phyloP scores from a whole-genome alignment of 2,888 invertebrate genomes.

The Stenoptilia bipunctidactyla region DNA sequence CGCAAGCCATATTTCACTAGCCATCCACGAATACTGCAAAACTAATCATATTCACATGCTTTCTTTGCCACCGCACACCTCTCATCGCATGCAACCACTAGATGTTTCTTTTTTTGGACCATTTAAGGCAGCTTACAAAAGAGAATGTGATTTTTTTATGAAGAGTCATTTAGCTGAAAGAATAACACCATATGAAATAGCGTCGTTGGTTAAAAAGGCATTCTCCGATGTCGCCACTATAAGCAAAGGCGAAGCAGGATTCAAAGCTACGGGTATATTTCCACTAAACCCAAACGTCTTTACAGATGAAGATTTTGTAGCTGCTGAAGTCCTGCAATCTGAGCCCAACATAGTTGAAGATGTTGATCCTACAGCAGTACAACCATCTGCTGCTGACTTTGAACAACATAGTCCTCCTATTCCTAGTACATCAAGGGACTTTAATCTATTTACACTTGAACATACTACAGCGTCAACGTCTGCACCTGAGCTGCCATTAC shows the following conservation, averaged over 20 bases:
- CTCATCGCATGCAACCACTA: constrained; percentile 19
- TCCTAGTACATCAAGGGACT: constrained; percentile 11
- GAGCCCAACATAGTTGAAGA: constrained; percentile 3
- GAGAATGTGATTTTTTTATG: constrained; percentile 24
- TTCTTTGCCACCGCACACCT: constrained; percentile 18
- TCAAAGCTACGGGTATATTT: constrained; percentile 25
- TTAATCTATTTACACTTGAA: constrained; percentile 5
- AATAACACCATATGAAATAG: constrained; percentile 25
- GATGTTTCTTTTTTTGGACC: constrained; percentile 15
- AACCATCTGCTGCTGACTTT: constrained; percentile 8
- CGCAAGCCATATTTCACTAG: constrained; percentile 8
- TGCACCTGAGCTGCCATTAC: neutral
- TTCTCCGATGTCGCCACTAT: constrained; percentile 15
- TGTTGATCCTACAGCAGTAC: constrained; percentile 7
- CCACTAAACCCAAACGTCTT: constrained; percentile 22
- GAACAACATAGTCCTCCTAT: constrained; percentile 11
- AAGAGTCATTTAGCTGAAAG: constrained; percentile 19
- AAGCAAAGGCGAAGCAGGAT: constrained; percentile 26
- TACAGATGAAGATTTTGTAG: constrained; percentile 21
- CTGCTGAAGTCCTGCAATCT: constrained; percentile 9
- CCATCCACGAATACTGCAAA: constrained; percentile 13
- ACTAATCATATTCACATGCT: constrained; percentile 16
- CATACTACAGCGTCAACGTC: constrained; percentile 3
- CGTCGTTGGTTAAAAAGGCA: constrained; percentile 16
- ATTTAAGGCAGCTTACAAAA: constrained; percentile 15